These are phyloP conservation scores for Thryonomys swinderianus DNA, from an alignment of 2,113 vertebrate genomes.

Conservation along the genomic window DNA sequence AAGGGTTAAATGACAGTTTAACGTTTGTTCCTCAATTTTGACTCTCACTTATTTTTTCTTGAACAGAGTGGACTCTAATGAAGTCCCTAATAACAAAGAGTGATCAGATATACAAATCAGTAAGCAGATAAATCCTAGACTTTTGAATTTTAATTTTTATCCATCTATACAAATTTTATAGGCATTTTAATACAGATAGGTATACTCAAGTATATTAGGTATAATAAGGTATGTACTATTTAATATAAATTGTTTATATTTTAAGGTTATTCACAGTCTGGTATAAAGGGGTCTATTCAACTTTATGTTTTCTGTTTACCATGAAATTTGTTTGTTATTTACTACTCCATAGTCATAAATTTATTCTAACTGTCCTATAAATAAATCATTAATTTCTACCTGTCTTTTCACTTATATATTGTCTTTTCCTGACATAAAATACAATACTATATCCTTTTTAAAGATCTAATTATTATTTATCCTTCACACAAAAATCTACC, in stretches of 20 bases:
- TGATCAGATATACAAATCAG: background rate
- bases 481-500: background rate
- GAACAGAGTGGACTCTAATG: background rate
- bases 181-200: background rate
- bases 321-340: background rate
- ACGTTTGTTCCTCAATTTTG: conserved; percentile 56
- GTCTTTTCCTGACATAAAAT: background rate
- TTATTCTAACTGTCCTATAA: background rate
- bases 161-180: background rate
- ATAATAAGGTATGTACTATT: background rate
- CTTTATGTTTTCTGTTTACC: background rate
- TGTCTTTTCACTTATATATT: background rate
- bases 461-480: background rate
- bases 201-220: background rate
- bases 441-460: background rate
- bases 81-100: conserved; percentile 39
- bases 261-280: background rate
- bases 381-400: background rate
- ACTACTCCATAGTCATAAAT: background rate
- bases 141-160: background rate
- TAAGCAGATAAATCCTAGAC: conserved; percentile 39
- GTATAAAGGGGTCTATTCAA: background rate
- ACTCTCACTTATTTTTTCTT: conserved; percentile 62
- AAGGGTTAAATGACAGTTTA: conserved; percentile 54
- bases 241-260: background rate